Evolutionary conservation across 2,888 invertebrate species (phyloP), one percentile per base, ranked within the genome.

Genomic region (Camponotus fellah): DNA sequence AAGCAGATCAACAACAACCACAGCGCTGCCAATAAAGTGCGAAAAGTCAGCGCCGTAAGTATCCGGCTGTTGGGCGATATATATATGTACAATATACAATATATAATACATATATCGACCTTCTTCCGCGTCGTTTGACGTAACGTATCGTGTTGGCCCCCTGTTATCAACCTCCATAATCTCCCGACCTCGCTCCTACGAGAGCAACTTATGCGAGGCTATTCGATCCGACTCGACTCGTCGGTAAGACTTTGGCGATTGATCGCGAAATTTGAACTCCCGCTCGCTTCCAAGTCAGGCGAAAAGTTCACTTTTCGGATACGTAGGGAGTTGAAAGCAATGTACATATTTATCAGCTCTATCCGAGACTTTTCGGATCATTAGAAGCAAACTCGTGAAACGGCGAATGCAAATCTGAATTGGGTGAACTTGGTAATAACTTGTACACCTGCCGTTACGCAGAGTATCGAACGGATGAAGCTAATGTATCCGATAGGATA

Each of bases 21-120:
- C 90, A 95, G 95, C 94, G 92, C 94, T 85, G 95, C 95, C 93
- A 95, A 96, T 95, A 97, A 97, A 96, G 96, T 97, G 95, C 97
- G 98, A 96, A 98, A 98, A 97, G 98, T 98, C 96, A 98, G 98
- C 97, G 97, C 98, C 97, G 97, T 98, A 97, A 97, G 94, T 94
- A 85, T 86, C 87, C 74, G 80, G 26, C 82, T 64, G n/a, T 53
- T n/a, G 83, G 68, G 43, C 60, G 34, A 85, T 53, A 66, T 69
- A 66, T 69, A 46, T 46, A 46, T 46, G 43, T 56, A 37, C 14
- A 26, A 46, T 46, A 10, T 56, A 37, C 14, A 37, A 37, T n/a
- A 56, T 21, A 21, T 56, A 21, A 71, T 58, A 72, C 40, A 72
- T 81, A 65, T 64, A 76, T 81, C 87, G 84, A 82, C 76, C 72